phyloP scores from a whole-genome alignment of 2,888 invertebrate species.

The Pseudolycoriella hygida region DNA sequence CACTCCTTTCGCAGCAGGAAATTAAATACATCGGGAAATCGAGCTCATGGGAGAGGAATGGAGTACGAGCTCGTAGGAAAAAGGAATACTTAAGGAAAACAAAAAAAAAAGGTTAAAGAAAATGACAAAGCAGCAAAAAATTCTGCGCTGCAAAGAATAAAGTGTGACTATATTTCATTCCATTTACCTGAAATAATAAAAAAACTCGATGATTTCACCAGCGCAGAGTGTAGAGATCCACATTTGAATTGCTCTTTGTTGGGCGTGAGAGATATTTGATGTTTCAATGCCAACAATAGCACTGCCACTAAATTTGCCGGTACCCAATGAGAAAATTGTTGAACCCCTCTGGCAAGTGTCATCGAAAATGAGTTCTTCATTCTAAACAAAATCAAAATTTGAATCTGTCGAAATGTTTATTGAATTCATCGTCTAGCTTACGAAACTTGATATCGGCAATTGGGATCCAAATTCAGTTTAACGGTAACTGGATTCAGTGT shows the following conservation, averaged over 20 bases:
- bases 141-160: too few relatives aligned
- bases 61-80: too few relatives aligned
- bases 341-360: slow-evolving; percentile 42
- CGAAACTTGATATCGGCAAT: slow-evolving; percentile 44
- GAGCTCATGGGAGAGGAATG: too few relatives aligned
- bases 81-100: too few relatives aligned
- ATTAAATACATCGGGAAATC: too few relatives aligned
- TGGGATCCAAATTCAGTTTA: slow-evolving; percentile 46
- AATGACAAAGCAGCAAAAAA: too few relatives aligned
- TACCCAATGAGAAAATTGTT: slow-evolving; percentile 45
- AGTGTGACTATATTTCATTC: background rate
- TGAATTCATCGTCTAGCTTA: too few relatives aligned
- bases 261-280: slow-evolving; percentile 31
- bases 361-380: slow-evolving; percentile 35
- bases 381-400: background rate
- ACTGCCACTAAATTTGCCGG: slow-evolving; percentile 48
- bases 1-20: too few relatives aligned
- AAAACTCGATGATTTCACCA: slow-evolving; percentile 36
- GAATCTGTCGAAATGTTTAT: too few relatives aligned
- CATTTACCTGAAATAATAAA: slow-evolving; percentile 22
- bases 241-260: slow-evolving; percentile 21
- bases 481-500: slow-evolving; percentile 32
- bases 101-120: too few relatives aligned
- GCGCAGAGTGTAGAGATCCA: slow-evolving; percentile 36
- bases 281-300: slow-evolving; percentile 38